Conservation (phyloP, 2,797 vertebrate genomes). For the Trachops cirrhosus region DNA sequence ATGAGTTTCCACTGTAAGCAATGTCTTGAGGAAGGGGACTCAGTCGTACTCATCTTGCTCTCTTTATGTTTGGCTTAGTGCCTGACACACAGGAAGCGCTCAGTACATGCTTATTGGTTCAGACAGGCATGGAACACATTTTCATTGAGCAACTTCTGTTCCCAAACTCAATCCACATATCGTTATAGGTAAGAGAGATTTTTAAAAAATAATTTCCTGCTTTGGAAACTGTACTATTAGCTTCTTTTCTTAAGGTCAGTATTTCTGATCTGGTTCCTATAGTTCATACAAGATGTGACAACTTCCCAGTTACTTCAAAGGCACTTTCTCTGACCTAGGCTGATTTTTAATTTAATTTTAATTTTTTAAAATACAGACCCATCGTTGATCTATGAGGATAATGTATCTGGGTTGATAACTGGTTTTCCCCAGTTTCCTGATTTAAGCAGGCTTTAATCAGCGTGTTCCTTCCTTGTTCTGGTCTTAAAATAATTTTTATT, state of each 20-base stretch:
- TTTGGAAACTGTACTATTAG: background rate
- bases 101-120: background rate
- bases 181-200: background rate
- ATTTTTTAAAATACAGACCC: background rate
- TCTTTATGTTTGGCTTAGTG: background rate
- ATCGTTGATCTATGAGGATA: background rate
- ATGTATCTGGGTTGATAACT: background rate
- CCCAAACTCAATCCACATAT: background rate
- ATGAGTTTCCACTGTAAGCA: background rate
- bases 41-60: background rate
- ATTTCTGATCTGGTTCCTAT: background rate
- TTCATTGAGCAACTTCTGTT: background rate
- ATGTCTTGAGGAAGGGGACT: background rate
- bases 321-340: background rate
- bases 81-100: background rate
- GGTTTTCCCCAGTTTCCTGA: background rate
- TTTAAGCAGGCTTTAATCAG: background rate
- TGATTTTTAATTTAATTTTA: background rate
- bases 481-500: background rate
- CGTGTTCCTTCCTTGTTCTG: background rate
- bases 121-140: background rate
- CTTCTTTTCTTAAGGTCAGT: background rate
- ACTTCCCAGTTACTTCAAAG: slow-evolving; percentile 7
- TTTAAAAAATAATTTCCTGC: background rate
- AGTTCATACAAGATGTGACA: background rate